Evolutionary conservation across 2,113 vertebrate species (phyloP), one percentile per base, ranked within the genome.

Genomic region (Falco punctatus): DNA sequence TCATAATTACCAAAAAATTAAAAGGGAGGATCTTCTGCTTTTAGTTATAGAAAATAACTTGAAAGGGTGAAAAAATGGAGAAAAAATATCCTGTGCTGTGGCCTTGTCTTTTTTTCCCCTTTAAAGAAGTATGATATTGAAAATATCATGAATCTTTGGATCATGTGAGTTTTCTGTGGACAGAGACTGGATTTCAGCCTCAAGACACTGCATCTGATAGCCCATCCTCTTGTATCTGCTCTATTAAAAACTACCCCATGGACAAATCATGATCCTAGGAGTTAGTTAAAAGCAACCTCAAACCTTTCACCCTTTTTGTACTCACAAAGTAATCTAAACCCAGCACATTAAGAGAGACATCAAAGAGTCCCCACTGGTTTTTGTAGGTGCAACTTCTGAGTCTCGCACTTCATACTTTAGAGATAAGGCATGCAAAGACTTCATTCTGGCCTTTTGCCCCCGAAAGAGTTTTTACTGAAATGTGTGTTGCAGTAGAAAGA

Each of bases 291-390:
- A 98, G 97, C 97, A 96, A 95, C 92, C 94, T 83, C 96, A 91
- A 97, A 96, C 97, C 96, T 98, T 98, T 97, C 93, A 95, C 97
- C 96, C 86, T 96, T 96, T 95, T 89, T 97, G 85, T 95, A 94
- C 97, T 97, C 79, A 64, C 96, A 97, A 97, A 98, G 96, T 95
- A 97, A 98, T 98, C 96, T 97, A 96, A 98, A 97, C 95, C 96
- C 87, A 86, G 94, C 94, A 97, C 94, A 97, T 98, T 97, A 98
- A 96, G 96, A 96, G 95, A 97, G 78, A 97, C 98, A 98, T 98
- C 97, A 98, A 98, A 98, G 97, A 69, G 82, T 78, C 49, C 88
- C 66, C 88, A 92, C 97, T 94, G 96, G 96, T 98, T 98, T 96
- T 97, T 97, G 95, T 97, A 96, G 97, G 97, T 97, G 95, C 93